Evolutionary conservation across 2,113 vertebrate genomes (phyloP).

Genomic region (Hystrix brachyura): DNA sequence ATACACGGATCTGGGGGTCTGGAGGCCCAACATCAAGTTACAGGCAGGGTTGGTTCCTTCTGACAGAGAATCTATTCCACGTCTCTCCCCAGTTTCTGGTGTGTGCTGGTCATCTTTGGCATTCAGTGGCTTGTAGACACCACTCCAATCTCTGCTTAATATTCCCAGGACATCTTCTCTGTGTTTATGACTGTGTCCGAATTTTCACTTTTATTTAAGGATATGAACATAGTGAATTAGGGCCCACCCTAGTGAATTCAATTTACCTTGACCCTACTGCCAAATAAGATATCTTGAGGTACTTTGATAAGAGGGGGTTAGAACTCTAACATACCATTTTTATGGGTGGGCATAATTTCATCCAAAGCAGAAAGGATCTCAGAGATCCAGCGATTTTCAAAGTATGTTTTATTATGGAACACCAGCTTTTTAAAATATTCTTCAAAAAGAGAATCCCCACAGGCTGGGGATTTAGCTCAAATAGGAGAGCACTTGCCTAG

Average conservation of each 20-base stretch:
- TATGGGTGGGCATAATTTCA: background rate
- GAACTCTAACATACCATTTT: background rate
- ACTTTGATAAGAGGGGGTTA: background rate
- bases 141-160: background rate
- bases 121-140: background rate
- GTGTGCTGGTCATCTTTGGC: background rate
- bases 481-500: no score
- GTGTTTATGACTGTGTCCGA: background rate
- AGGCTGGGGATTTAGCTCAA: no score
- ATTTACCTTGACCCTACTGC: background rate
- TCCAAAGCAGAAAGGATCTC: background rate
- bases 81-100: background rate
- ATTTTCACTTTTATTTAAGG: background rate
- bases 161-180: background rate
- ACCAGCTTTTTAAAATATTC: background rate
- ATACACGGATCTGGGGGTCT: background rate
- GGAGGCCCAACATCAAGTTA: background rate
- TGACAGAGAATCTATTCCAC: background rate
- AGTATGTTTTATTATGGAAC: background rate
- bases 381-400: background rate
- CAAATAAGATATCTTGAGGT: constrained; percentile 7
- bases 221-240: background rate
- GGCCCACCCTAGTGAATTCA: background rate
- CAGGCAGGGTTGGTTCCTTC: background rate
- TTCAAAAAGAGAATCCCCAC: background rate